Evolutionary conservation across 2,888 invertebrate species (phyloP), one percentile per base, ranked within the genome.

Genomic region (Hydroisotoma schaefferi): DNA sequence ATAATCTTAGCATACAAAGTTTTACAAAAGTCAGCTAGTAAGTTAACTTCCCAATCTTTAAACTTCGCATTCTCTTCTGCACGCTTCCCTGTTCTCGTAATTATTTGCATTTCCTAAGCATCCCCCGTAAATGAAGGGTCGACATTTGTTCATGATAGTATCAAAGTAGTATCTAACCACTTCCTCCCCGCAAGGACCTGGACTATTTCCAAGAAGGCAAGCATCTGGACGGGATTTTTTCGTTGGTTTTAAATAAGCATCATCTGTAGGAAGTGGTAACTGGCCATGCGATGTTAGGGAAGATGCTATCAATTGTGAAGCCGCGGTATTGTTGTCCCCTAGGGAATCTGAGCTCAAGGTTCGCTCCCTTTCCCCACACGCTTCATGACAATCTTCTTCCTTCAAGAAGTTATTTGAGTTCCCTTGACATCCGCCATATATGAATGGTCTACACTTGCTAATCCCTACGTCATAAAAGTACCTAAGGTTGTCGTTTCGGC

Each of bases 341-440:
- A 37, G 1, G 52, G 57, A 1, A 37, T 27, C n/a, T n/a, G n/a
- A n/a, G n/a, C n/a, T n/a, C n/a, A n/a, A n/a, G n/a, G n/a, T n/a
- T n/a, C n/a, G n/a, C n/a, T 5, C n/a, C 40, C n/a, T 40, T 15
- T 40, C n/a, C 18, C 10, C 22, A 52, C 68, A 68, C 6, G 61
- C 33, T n/a, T 44, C 23, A 0, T 55, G 25, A 29, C 72, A 72
- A 29, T 66, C 69, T 2, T 63, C 47, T 37, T 70, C 69, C 2
- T 67, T 56, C 4, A 59, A 38, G 46, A 70, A 72, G 52, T 72
- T 72, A 37, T 72, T 72, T 8, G 57, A 26, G 43, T 72, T 72
- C n/a, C 70, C 71, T 56, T 69, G 67, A 59, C 72, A 72, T 1
- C 72, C 72, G 18, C 70, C 70, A 54, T 60, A 72, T 57, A 72